Conservation (phyloP, 2,888 invertebrate species). For the Apomyelois bistriatella region DNA sequence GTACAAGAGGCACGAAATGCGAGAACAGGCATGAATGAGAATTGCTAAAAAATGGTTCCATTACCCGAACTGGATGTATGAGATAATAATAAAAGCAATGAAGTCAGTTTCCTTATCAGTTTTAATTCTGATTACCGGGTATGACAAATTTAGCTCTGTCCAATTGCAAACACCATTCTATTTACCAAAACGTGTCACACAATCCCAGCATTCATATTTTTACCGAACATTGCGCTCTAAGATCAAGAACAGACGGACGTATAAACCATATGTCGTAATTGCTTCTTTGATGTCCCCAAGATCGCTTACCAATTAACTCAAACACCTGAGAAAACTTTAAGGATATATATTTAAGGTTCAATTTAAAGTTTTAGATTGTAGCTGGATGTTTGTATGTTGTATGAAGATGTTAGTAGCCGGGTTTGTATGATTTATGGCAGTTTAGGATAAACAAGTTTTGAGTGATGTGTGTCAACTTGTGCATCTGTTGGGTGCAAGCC, state of each 20-base stretch:
- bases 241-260: not conserved
- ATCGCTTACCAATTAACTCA: not conserved
- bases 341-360: not conserved
- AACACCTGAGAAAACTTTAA: not conserved
- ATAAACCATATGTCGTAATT: slow-evolving; percentile 10
- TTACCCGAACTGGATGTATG: too few species aligned
- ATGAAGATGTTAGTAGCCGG: slow-evolving; percentile 9
- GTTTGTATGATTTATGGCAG: slow-evolving; percentile 8
- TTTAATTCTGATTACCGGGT: too few species aligned
- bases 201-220: slow-evolving; percentile 6
- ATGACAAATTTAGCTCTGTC: not conserved
- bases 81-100: too few species aligned
- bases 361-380: not conserved
- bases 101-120: too few species aligned
- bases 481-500: slow-evolving; percentile 6
- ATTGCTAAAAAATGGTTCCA: too few species aligned
- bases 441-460: slow-evolving; percentile 8
- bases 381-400: not conserved
- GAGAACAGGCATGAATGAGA: too few species aligned
- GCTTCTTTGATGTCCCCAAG: slow-evolving; percentile 8
- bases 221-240: slow-evolving; percentile 4
- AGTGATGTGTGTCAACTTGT: slow-evolving; percentile 10
- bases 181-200: slow-evolving; percentile 7
- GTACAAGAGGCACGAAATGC: too few species aligned
- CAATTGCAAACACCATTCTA: not conserved